These are phyloP conservation scores for Hyperoplus immaculatus DNA, from an alignment of 2,797 vertebrate genomes.

Conservation along the genomic window DNA sequence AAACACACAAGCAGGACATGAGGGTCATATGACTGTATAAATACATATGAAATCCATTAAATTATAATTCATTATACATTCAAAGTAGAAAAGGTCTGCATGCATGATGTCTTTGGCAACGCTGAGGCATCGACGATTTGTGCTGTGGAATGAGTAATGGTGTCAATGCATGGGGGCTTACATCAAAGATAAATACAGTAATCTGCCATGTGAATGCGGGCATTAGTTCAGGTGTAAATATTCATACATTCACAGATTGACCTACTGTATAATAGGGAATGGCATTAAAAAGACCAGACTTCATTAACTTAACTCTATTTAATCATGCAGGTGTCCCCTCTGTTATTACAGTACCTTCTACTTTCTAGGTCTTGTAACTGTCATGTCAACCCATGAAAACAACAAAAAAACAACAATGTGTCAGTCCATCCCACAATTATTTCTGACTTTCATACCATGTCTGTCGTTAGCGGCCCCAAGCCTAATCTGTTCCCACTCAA, in stretches of 20 bases:
- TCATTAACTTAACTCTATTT: not conserved
- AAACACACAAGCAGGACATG: constrained; percentile 39
- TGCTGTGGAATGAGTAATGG: not conserved
- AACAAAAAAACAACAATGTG: not conserved
- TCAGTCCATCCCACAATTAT: not conserved
- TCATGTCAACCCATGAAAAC: not conserved
- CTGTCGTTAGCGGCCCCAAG: not conserved
- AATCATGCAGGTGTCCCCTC: not conserved
- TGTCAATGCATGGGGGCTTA: constrained; percentile 11
- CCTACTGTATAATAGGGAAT: too few species aligned
- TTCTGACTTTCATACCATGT: not conserved
- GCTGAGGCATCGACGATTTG: not conserved
- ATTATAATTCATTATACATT: constrained; percentile 14
- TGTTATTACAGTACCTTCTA: not conserved
- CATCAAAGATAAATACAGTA: not conserved
- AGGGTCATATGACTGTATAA: constrained; percentile 41
- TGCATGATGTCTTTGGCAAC: not conserved
- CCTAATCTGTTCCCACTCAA: not conserved
- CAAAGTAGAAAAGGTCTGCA: not conserved
- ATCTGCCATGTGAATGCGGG: not conserved
- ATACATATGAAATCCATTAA: constrained; percentile 27
- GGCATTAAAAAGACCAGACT: not conserved
- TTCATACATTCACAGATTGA: not conserved
- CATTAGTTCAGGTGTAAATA: not conserved
- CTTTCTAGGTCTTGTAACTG: not conserved